Evolutionary conservation across 2,888 invertebrate genomes (phyloP), one percentile per base, ranked within the genome.

Genomic region (Steinernema carpocapsae): DNA sequence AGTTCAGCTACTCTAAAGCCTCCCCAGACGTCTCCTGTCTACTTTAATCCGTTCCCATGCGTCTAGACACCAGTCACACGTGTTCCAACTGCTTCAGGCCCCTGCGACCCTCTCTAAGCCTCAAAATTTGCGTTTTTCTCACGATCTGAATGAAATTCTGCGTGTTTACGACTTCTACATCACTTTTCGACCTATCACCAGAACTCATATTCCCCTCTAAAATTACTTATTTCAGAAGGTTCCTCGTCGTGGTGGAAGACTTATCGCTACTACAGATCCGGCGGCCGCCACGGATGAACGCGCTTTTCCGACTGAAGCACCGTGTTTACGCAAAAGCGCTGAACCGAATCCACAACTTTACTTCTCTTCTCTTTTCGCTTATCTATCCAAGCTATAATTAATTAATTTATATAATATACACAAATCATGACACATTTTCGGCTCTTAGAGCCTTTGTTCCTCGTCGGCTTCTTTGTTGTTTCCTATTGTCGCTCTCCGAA

Each of bases 261-360:
- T 4, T 48, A 48, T 48, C 48, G 48, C 48, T 48, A 7, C 48
- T 48, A 48, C 48, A 48, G 48, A 48, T 48, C 48, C 17, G 48
- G 48, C 10, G 37, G 48, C 2, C 48, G 48, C 14, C 48, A 48
- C 48, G 48, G 48, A n/a, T 48, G 48, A 48, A n/a, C 48, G 48
- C 19, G n/a, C 17, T 4, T n/a, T 4, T 19, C n/a, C 48, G 48
- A 37, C 37, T 37, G 37, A 37, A 3, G 10, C 37, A 37, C 10
- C 48, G 48, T 48, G 48, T 48, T 48, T 48, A 48, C 48, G 4
- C n/a, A 14, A 48, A 48, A 7, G 6, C 48, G 4, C n/a, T 14
- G 7, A 48, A 48, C 48, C 48, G 48, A 48, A 48, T 19, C 48
- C 17, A 7, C n/a, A 48, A 19, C 17, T 14, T 17, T n/a, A n/a